A percentile compares a stretch with the other conserved stretches of the same genome.
phyloP scores from a whole-genome alignment of 2,797 vertebrate genomes.

The Labroides dimidiatus region DNA sequence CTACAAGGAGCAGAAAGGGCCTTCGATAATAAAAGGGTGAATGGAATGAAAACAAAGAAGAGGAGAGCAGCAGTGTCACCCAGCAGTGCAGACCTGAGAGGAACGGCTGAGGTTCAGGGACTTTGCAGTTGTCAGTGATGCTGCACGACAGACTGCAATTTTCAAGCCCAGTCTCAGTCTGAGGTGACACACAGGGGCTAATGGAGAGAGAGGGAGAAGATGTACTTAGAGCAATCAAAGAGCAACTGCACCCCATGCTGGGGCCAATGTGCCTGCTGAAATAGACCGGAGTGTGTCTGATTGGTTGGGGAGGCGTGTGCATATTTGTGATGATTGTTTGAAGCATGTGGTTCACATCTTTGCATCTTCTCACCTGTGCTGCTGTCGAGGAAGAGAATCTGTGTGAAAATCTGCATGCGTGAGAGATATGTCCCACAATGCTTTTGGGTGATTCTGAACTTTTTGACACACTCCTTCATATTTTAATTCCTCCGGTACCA shows the following conservation, averaged over 20 bases:
- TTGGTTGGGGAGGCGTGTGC: too few species aligned
- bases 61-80: constrained; percentile 21
- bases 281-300: too few species aligned
- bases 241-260: constrained; percentile 51
- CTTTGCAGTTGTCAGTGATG: constrained; percentile 27
- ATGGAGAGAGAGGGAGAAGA: constrained; percentile 17
- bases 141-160: constrained; percentile 40
- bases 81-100: constrained; percentile 39
- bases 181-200: constrained; percentile 40
- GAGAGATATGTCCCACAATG: too few species aligned
- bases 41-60: constrained; percentile 1
- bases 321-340: neutral
- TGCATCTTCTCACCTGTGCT: neutral
- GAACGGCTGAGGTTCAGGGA: constrained; percentile 36
- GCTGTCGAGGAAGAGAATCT: too few species aligned
- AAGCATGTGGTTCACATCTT: constrained; percentile 2
- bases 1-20: constrained; percentile 58
- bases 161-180: constrained; percentile 37
- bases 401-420: too few species aligned
- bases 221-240: constrained; percentile 51
- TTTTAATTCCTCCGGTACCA: too few species aligned
- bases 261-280: constrained; percentile 23
- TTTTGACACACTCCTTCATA: too few species aligned
- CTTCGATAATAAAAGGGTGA: constrained; percentile 62
- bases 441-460: too few species aligned